Evolutionary conservation across 2,888 invertebrate genomes (phyloP), one percentile per base, ranked within the genome.

Genomic region (Patella caerulea): DNA sequence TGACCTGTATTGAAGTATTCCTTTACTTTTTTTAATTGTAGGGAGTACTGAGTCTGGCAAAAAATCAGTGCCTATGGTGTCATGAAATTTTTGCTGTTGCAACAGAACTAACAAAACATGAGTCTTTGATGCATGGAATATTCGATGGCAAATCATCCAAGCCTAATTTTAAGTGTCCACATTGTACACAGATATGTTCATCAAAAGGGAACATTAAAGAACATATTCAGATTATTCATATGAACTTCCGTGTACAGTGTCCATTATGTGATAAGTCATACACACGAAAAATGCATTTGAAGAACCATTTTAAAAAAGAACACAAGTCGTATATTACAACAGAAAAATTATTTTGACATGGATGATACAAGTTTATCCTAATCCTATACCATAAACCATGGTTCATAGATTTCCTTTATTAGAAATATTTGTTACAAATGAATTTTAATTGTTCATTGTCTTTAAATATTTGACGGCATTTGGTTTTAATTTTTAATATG

Each of bases 41-140:
- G 45, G 45, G 45, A 45, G 45, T 45, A 45, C 45, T 45, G 45
- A 45, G 45, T 45, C 45, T 45, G 45, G 45, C 45, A 45, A 45
- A 45, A 45, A 45, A 45, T 45, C 45, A 65, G 65, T 65, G 65
- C 14, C 24, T 65, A 65, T 65, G 65, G 65, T 65, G 65, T 65
- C 65, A 65, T 19, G 19, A 65, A 19, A 65, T 24, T 65, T 65
- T 24, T 24, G 19, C 14, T 24, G 19, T 24, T 0, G 24, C 19
- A 24, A 65, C 19, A 12, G 14, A 19, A 12, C 65, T 65, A 24
- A 14, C 24, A 12, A n/a, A 24, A 24, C 65, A 65, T 65, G 65
- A 65, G 14, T 24, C 19, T 65, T 11, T 24, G 14, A 14, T 65
- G 19, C 65, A 65, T 24, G 12, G 65, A 14, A 65, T 65, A 15